A percentile compares a stretch with the other conserved stretches of the same genome.
These are phyloP conservation scores for Anoncus sp. DNA, from an alignment of 2,888 invertebrate genomes.

Conservation along the genomic window DNA sequence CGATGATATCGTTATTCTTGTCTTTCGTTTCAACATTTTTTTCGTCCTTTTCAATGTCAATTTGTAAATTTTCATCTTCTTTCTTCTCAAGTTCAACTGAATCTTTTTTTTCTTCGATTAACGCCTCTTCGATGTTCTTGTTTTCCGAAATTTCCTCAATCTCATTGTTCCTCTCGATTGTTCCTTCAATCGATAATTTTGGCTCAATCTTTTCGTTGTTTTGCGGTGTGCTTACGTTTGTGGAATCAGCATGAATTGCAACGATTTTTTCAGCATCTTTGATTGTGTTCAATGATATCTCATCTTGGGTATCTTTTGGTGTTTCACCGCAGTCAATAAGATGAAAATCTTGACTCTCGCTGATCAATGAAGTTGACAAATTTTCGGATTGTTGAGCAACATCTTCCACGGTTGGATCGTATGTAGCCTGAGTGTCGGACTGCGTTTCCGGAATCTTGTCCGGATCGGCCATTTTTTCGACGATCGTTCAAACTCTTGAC, in stretches of 20 bases:
- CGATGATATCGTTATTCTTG: not conserved
- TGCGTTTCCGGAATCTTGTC: slow-evolving; percentile 61
- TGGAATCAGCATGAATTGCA: too few relatives aligned
- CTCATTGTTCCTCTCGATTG: not conserved
- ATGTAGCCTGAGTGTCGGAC: slow-evolving; percentile 62
- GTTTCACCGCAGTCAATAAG: slow-evolving; percentile 69
- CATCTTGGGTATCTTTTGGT: slow-evolving; percentile 23
- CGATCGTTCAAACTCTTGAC: slow-evolving; percentile 1
- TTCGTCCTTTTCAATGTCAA: too few relatives aligned
- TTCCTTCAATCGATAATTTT: not conserved
- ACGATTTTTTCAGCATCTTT: too few relatives aligned
- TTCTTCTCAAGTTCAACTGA: too few relatives aligned
- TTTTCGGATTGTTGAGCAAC: not conserved
- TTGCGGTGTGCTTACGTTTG: not conserved
- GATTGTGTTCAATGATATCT: too few relatives aligned
- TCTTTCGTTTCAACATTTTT: slow-evolving; percentile 9
- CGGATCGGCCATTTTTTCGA: slow-evolving; percentile 69
- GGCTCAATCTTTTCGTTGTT: slow-evolving; percentile 4
- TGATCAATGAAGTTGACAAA: slow-evolving; percentile 33
- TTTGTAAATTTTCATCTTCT: too few relatives aligned
- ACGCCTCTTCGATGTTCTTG: too few relatives aligned
- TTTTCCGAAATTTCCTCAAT: too few relatives aligned
- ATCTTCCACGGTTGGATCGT: slow-evolving; percentile 37
- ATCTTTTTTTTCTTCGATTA: too few relatives aligned
- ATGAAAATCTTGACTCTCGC: slow-evolving; percentile 76